Base-by-base conservation (phyloP, 1,140 invertebrate species). In the Papilio dardanus region DNA sequence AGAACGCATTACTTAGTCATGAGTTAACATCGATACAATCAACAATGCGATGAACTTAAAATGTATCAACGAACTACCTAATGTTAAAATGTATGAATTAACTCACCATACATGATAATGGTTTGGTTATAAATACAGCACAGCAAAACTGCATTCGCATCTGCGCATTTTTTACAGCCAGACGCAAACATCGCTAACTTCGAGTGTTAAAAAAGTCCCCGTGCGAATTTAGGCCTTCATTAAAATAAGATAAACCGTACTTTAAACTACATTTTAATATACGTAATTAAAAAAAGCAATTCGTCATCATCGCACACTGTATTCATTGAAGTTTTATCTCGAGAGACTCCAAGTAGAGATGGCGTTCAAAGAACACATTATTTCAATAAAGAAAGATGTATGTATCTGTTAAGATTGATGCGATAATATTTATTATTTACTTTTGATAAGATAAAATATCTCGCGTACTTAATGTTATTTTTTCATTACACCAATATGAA, bases 361-460 rank as follows among this genome's bases (percentile, higher is more conserved):
- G 2, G 1, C 46, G n/a, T 28, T 62, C 54, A 28, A 62, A 62
- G 54, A 62, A 28, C 54, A 58, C 54, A 28, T 62, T 28, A 12
- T 28, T 12, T 28, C 24, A 30, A 62, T 4, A 50, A 14, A 24
- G 24, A 24, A 62, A 50, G 46, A 19, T 28, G 2, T 62, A 28
- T 16, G 12, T 28, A 24, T 28, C 3, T 62, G 24, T 62, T 62
- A 62, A 62, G 24, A 62, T 54, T 24, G 1, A 54, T 24, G 19
- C 3, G 50, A 54, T 62, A 62, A 62, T 4, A 37, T 12, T n/a
- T 19, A 46, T n/a, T 62, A 30, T 62, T 62, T 62, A 62, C 12
- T 62, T 62, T 2, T 28, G 54, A 62, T 62, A 62, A 62, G 54
- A 62, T 28, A 62, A 62, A 30, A n/a, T 62, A 28, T 62, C 54